Evolutionary conservation across 2,888 invertebrate species (phyloP).

Genomic region (Bhutanitis thaidina): DNA sequence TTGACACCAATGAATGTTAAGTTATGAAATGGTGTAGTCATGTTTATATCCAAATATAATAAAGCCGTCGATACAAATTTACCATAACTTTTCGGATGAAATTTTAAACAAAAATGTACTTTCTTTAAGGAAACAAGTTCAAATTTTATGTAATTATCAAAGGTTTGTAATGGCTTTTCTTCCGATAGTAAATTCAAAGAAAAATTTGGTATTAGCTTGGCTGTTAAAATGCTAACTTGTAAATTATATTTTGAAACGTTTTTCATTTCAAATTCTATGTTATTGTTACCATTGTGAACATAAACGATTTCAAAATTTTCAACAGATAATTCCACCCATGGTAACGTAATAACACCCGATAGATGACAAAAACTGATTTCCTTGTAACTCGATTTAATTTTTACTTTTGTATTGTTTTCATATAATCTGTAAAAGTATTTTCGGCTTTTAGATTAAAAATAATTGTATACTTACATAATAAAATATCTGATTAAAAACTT

Average conservation of each 20-base stretch:
- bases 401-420: constrained; percentile 58
- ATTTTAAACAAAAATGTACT: constrained; percentile 44
- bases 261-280: constrained; percentile 55
- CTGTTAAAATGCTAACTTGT: constrained; percentile 47
- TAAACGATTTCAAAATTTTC: constrained; percentile 62
- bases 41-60: constrained; percentile 59
- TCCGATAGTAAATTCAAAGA: constrained; percentile 43
- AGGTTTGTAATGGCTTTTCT: constrained; percentile 38
- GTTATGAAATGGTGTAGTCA: constrained; percentile 60
- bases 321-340: constrained; percentile 60
- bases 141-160: constrained; percentile 55
- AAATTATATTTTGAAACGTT: constrained; percentile 64
- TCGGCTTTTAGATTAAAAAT: too few relatives aligned
- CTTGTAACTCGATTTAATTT: constrained; percentile 51
- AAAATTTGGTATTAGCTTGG: constrained; percentile 57
- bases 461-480: too few relatives aligned
- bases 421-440: constrained; percentile 47
- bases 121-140: constrained; percentile 42
- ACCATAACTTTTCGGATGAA: constrained; percentile 61
- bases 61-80: constrained; percentile 55
- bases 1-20: constrained; percentile 55
- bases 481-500: constrained; percentile 27
- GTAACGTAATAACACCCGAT: constrained; percentile 60
- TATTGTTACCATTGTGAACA: constrained; percentile 35
- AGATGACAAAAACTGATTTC: constrained; percentile 63